Base-by-base conservation (phyloP, 1,140 invertebrate genomes). In the Neotoxoptera formosana region DNA sequence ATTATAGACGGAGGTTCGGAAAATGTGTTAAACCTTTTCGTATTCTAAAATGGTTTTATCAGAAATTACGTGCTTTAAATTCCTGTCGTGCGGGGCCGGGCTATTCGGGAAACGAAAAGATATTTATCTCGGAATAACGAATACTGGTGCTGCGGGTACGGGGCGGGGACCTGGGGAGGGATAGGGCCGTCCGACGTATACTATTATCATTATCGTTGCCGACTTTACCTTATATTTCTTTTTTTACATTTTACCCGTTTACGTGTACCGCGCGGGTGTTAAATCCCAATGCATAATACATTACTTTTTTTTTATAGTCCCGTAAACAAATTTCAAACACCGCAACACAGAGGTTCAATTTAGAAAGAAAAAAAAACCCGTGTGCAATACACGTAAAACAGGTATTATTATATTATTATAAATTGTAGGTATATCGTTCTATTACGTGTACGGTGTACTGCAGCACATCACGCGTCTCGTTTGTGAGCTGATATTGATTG, bases 41-140 rank as follows among this genome's bases (percentile, higher is more conserved):
- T 89, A 89, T 89, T 89, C 87, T 53, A 89, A 89, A 89, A 89
- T 9, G n/a, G 87, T 89, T 36, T 89, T 89, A 53, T 89, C 87
- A 53, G 34, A 89, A 89, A 53, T 53, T 89, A 89, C 87, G 20
- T 89, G n/a, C 47, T 89, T 89, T 53, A 51, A 89, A 89, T 89
- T 89, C 87, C 48, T 36, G 21, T 53, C 47, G 48, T 23, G 34
- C 20, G 14, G n/a, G 30, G n/a, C 60, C 14, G 9, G 20, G 41
- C 48, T 9, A 53, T 89, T 36, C 48, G 87, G 87, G 20, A 53
- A 88, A 89, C 48, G 48, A 53, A 89, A 89, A 89, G 21, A 53
- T 53, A 34, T 89, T 89, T 89, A 89, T 89, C 87, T 89, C 84
- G 30, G 23, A 47, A 86, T 30, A n/a, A 86, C 30, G 60, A 76